Evolutionary conservation across 2,113 vertebrate species (phyloP).

Genomic region (Pseudorasbora parva): DNA sequence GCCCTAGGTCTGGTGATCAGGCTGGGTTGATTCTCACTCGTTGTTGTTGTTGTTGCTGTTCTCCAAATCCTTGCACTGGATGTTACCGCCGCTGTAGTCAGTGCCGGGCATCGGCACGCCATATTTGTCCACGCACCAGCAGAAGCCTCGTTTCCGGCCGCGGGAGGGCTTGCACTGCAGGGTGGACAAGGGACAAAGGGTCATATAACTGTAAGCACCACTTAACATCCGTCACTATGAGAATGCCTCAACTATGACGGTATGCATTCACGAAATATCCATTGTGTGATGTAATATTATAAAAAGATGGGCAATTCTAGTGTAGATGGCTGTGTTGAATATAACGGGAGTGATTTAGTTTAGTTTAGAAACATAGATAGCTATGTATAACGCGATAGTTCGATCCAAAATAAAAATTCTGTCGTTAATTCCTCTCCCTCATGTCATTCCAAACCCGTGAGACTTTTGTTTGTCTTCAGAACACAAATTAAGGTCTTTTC

Average conservation of each 20-base stretch:
- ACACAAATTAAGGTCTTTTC: too few species aligned
- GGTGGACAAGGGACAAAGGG: constrained; percentile 15
- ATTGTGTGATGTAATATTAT: neutral
- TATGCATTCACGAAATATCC: neutral
- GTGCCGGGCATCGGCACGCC: constrained; percentile 94
- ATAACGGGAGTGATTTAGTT: neutral
- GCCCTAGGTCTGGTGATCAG: constrained; percentile 72
- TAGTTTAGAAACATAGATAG: too few species aligned
- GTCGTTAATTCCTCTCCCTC: too few species aligned
- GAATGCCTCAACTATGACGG: neutral
- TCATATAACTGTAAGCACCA: constrained; percentile 2
- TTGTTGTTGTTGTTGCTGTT: constrained; percentile 89
- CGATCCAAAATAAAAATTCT: too few species aligned
- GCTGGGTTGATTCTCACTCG: constrained; percentile 81
- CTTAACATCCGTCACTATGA: neutral
- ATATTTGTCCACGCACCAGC: constrained; percentile 99
- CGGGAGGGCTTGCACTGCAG: constrained; percentile 94
- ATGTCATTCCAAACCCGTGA: too few species aligned
- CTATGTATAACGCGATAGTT: too few species aligned
- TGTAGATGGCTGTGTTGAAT: neutral
- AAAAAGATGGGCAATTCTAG: neutral
- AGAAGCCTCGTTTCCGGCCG: constrained; percentile 95
- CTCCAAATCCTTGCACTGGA: constrained; percentile 96
- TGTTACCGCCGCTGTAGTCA: constrained; percentile 89
- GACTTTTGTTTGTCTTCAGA: too few species aligned